phyloP scores from a whole-genome alignment of 2,113 vertebrate species.

The Rhea americana region DNA sequence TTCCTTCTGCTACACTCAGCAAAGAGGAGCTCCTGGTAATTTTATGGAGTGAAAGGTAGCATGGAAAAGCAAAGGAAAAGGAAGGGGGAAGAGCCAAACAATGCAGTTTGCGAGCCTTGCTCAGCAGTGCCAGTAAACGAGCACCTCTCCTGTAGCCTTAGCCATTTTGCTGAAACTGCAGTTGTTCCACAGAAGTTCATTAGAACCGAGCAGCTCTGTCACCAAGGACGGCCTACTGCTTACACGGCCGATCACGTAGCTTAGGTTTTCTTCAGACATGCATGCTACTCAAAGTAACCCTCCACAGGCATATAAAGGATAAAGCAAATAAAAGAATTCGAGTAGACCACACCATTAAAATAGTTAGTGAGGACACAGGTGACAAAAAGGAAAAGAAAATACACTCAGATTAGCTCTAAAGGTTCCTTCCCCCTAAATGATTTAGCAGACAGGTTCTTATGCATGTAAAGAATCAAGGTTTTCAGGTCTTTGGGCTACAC shows the following conservation, averaged over 20 bases:
- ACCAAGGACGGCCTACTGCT: not conserved
- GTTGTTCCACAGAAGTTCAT: not conserved
- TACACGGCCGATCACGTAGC: not conserved
- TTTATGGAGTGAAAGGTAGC: not conserved
- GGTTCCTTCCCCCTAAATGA: not conserved
- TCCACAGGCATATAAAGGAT: not conserved
- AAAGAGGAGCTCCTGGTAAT: not conserved
- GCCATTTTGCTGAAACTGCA: not conserved
- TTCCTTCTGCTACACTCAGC: not conserved
- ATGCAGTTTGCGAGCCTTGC: not conserved
- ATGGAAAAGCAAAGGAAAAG: not conserved
- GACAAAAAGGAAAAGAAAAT: not conserved
- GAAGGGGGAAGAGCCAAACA: not conserved
- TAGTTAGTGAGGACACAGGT: not conserved
- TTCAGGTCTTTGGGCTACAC: not conserved
- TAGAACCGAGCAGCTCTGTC: rapidly evolving
- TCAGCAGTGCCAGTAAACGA: not conserved
- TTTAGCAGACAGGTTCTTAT: not conserved
- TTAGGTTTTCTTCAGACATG: not conserved
- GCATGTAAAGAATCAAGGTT: not conserved
- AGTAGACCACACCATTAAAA: rapidly evolving
- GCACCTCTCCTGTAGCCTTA: not conserved
- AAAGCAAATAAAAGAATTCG: not conserved
- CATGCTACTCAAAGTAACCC: not conserved
- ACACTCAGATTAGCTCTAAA: not conserved